These are phyloP conservation scores for Diorhabda sublineata DNA, from an alignment of 1,140 invertebrate genomes.

Conservation along the genomic window DNA sequence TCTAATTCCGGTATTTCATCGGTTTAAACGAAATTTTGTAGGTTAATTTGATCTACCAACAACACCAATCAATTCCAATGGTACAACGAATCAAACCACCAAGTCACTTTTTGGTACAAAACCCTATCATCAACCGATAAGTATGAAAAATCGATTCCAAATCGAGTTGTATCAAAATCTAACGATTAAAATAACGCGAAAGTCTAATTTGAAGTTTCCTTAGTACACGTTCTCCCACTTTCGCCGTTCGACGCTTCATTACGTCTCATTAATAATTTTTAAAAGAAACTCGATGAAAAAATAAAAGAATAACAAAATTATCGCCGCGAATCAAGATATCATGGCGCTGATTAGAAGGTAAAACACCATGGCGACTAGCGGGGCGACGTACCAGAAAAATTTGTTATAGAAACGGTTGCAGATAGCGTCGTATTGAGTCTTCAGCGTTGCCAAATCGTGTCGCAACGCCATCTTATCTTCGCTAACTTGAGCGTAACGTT, in stretches of 20 bases:
- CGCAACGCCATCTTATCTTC: constrained; percentile 50
- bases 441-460: constrained; percentile 42
- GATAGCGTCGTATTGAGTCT: constrained; percentile 38
- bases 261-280: constrained; percentile 42
- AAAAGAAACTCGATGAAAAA: constrained; percentile 42
- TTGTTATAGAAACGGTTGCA: constrained; percentile 42
- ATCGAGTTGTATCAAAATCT: neutral
- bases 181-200: neutral
- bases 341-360: constrained; percentile 44
- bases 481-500: constrained; percentile 49
- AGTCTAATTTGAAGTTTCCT: neutral
- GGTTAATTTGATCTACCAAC: too few relatives aligned
- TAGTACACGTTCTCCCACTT: neutral
- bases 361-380: constrained; percentile 41
- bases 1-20: too few relatives aligned
- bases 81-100: too few relatives aligned
- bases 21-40: too few relatives aligned
- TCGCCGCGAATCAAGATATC: constrained; percentile 46
- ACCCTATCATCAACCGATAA: neutral
- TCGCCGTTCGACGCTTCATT: constrained; percentile 10
- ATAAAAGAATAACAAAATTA: constrained; percentile 44
- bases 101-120: too few relatives aligned
- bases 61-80: too few relatives aligned
- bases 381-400: constrained; percentile 44
- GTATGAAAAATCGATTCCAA: neutral